Conservation (phyloP, 2,797 vertebrate species). For the Semaprochilodus insignis region DNA sequence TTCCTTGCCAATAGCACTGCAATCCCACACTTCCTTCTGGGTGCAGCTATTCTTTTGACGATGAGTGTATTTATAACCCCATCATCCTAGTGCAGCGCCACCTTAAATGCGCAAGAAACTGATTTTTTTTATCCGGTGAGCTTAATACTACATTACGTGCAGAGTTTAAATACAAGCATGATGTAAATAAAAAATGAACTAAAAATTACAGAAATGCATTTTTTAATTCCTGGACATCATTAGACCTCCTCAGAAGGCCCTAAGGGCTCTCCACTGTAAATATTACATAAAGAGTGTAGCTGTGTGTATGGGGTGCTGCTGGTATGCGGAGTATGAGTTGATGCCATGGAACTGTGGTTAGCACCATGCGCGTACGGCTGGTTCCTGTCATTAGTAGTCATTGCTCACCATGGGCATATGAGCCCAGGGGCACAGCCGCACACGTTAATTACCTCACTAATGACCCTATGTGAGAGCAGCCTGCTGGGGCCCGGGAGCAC, state of each 20-base stretch:
- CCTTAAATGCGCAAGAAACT: too few species aligned
- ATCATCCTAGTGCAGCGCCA: too few species aligned
- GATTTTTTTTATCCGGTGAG: too few species aligned
- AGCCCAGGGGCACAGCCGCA: conserved; percentile 71
- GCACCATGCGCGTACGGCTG: conserved; percentile 44
- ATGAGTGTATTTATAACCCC: too few species aligned
- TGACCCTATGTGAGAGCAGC: conserved; percentile 75
- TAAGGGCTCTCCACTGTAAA: neutral
- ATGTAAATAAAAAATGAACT: neutral
- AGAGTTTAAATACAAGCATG: neutral
- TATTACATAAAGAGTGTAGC: neutral
- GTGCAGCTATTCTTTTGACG: too few species aligned
- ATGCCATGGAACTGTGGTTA: conserved; percentile 18
- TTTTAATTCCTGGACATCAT: neutral
- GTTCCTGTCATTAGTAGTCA: conserved; percentile 71
- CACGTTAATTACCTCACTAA: conserved; percentile 82
- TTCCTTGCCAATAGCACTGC: too few species aligned
- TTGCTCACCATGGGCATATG: conserved; percentile 68
- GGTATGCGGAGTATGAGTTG: neutral
- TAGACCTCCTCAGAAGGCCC: neutral
- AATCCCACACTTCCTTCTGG: too few species aligned
- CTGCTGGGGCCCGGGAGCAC: conserved; percentile 56
- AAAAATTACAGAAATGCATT: neutral
- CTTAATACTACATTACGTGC: neutral
- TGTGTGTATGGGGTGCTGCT: neutral